Evolutionary conservation across 1,140 invertebrate species (phyloP).

Genomic region (Colletes latitarsis): DNA sequence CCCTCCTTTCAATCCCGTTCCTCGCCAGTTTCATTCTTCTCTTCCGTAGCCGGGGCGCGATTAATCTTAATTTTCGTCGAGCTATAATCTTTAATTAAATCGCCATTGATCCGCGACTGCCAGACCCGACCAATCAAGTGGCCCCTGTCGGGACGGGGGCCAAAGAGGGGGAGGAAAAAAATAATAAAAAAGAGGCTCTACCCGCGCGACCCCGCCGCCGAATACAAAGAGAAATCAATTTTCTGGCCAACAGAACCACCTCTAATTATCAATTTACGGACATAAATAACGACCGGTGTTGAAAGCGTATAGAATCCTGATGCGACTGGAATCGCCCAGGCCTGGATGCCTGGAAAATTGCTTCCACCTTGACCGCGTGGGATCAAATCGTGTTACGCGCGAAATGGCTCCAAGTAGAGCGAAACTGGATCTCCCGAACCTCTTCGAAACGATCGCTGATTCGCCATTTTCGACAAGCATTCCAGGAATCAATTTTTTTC

Average conservation of each 20-base stretch:
- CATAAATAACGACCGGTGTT: constrained; percentile 69
- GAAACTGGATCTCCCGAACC: too few species aligned
- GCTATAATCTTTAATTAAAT: constrained; percentile 79
- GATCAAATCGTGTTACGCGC: background rate
- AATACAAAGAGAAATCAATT: constrained; percentile 72
- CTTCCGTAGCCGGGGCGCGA: constrained; percentile 58
- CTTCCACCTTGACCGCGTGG: constrained; percentile 37
- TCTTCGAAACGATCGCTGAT: background rate
- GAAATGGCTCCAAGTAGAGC: too few species aligned
- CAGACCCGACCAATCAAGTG: constrained; percentile 42
- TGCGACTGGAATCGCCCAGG: background rate
- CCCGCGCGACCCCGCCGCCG: constrained; percentile 5
- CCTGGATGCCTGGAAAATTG: constrained; percentile 36
- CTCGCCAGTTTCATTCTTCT: constrained; percentile 4
- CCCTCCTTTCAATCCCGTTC: background rate
- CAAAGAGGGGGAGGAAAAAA: background rate
- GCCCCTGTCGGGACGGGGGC: background rate
- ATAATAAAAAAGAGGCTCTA: background rate
- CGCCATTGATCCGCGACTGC: constrained; percentile 72
- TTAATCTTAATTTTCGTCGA: constrained; percentile 78
- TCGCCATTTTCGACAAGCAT: background rate
- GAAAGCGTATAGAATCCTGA: constrained; percentile 16
- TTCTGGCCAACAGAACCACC: constrained; percentile 30
- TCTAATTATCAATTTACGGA: constrained; percentile 78
- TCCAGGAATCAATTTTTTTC: background rate